These are phyloP conservation scores for Julus scandinavius DNA, from an alignment of 2,888 invertebrate species.

Conservation along the genomic window DNA sequence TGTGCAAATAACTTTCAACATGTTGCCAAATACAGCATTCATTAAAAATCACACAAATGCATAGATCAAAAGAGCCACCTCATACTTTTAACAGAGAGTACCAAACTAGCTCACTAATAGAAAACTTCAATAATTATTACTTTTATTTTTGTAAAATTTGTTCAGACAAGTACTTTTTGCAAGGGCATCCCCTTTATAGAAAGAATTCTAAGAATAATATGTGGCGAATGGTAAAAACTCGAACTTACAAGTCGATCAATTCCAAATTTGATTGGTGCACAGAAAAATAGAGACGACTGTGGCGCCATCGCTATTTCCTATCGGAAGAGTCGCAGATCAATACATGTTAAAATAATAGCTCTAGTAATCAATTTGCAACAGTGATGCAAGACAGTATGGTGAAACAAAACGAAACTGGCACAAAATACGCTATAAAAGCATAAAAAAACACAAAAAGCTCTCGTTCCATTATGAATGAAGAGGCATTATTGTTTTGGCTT, in stretches of 20 bases:
- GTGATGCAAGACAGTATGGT: background rate
- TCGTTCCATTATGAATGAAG: conserved; percentile 13
- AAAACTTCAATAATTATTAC: background rate
- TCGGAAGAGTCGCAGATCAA: background rate
- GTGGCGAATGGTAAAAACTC: background rate
- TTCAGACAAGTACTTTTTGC: background rate
- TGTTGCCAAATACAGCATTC: too few relatives aligned
- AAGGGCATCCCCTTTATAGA: background rate
- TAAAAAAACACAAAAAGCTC: background rate
- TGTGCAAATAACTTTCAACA: too few relatives aligned
- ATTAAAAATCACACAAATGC: too few relatives aligned
- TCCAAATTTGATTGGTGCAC: background rate
- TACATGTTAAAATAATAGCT: background rate
- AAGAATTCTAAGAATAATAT: background rate
- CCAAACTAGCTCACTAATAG: background rate
- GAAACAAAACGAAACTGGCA: background rate
- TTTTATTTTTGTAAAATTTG: background rate
- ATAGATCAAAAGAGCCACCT: too few relatives aligned
- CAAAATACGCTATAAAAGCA: background rate
- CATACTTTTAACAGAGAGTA: background rate
- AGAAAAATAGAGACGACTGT: background rate
- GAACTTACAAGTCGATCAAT: background rate
- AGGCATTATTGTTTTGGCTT: background rate
- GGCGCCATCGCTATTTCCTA: background rate
- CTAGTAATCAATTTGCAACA: background rate